phyloP scores from a whole-genome alignment of 2,888 invertebrate genomes.

The Marronus borbonicus region DNA sequence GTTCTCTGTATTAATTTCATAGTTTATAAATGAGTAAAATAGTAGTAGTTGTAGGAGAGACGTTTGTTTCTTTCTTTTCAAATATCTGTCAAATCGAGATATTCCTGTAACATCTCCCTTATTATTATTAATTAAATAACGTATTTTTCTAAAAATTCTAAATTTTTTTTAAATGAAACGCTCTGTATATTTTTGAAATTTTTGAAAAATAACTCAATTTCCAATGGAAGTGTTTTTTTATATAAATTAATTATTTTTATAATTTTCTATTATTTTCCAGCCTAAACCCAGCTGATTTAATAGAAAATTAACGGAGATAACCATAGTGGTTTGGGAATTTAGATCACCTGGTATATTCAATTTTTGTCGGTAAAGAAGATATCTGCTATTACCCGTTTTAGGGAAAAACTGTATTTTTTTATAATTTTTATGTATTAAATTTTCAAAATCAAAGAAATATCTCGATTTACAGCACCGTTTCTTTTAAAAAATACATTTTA shows the following conservation, averaged over 20 bases:
- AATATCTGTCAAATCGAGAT: slow-evolving; percentile 25
- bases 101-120: not conserved
- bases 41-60: slow-evolving; percentile 46
- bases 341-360: too few species aligned
- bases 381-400: not conserved
- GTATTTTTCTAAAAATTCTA: too few species aligned
- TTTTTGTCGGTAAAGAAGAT: too few species aligned
- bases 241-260: too few species aligned
- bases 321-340: too few species aligned
- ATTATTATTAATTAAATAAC: too few species aligned
- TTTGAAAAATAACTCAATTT: too few species aligned
- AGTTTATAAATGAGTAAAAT: slow-evolving; percentile 51
- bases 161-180: too few species aligned
- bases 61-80: slow-evolving; percentile 6
- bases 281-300: too few species aligned
- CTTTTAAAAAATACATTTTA: not conserved
- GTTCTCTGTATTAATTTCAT: slow-evolving; percentile 45
- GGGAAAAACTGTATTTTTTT: not conserved
- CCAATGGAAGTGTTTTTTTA: too few species aligned
- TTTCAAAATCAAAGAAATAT: slow-evolving; percentile 4
- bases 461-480: slow-evolving; percentile 27
- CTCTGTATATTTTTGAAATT: slow-evolving; percentile 3
- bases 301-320: too few species aligned
- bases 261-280: too few species aligned
- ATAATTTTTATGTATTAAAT: not conserved